Evolutionary conservation across 2,888 invertebrate species (phyloP), one percentile per base, ranked within the genome.

Genomic region (Eupeodes latifasciatus): DNA sequence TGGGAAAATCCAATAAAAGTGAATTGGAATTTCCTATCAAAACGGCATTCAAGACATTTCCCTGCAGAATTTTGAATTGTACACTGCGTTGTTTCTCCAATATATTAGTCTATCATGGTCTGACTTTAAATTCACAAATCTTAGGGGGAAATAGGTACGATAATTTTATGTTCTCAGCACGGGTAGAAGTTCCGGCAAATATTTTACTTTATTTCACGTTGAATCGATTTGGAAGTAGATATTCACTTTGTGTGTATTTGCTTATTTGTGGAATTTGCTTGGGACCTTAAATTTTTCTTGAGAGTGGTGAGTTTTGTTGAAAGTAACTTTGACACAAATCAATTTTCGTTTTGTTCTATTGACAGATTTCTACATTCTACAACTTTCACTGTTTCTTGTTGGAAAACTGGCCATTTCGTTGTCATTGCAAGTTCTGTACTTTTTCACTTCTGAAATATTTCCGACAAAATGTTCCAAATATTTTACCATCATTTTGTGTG

Each of bases 41-140:
- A 89, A 81, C 89, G 62, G 91, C 92, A 0, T 83, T 91, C 5
- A 89, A 81, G n/a, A 88, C 90, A 61, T 91, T 93, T 44, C 85
- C 91, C 34, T 90, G 91, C 88, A 90, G 93, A 44, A 91, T 93
- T 71, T 66, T 94, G 2, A 95, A 96, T 69, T 96, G 96, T 90
- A 96, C 96, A 16, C 95, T 96, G 89, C 96, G 96, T 94, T 97
- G 97, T 97, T 95, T 97, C 34, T 96, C 97, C 0, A 96, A 96
- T 90, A 96, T 96, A 0, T 96, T 97, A 89, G 95, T 97, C 16
- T 97, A 96, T 91, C 96, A 97, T 91, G 97, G 97, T 0, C 19
- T 75, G 14, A 62, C 34, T 75, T 64, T 75, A 51, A 75, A 75
- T 62, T 34, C 75, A 5, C 12, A 16, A 0, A 36, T 64, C 14